Conservation (phyloP, 2,113 vertebrate genomes). For the Siphamia tubifer region DNA sequence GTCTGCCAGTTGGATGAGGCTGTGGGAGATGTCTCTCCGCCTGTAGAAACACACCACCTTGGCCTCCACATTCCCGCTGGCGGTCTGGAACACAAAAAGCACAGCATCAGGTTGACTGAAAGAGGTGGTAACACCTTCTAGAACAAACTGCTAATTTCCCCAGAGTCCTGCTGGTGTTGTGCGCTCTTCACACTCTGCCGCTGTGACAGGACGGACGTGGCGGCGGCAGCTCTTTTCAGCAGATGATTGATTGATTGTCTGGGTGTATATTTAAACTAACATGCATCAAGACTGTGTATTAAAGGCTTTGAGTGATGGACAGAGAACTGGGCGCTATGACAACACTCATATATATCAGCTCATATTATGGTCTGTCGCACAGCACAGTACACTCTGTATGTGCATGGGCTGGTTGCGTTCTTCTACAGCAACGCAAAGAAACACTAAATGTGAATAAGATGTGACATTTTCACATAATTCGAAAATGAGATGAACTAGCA, state of each 20-base stretch:
- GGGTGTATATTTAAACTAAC: slow-evolving; percentile 43
- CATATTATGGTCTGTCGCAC: no score
- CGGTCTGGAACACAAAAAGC: slow-evolving; percentile 84
- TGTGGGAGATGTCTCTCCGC: slow-evolving; percentile 96
- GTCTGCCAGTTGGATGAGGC: slow-evolving; percentile 97
- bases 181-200: slow-evolving; percentile 17
- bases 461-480: no score
- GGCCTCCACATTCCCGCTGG: slow-evolving; percentile 96
- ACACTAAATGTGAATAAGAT: no score
- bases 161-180: slow-evolving; percentile 43
- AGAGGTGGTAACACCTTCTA: slow-evolving; percentile 7
- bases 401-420: no score
- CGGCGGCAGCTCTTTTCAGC: slow-evolving; percentile 13
- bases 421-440: no score
- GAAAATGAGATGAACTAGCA: no score
- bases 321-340: no score
- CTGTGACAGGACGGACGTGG: slow-evolving; percentile 41
- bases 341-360: no score
- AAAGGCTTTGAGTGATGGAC: slow-evolving; percentile 39
- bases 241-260: slow-evolving; percentile 55
- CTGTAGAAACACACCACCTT: slow-evolving; percentile 99
- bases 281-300: slow-evolving; percentile 39
- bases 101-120: slow-evolving; percentile 7
- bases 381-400: no score
- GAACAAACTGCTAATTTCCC: slow-evolving; percentile 53